phyloP scores from a whole-genome alignment of 2,888 invertebrate genomes.

The Trichogramma evanescens region DNA sequence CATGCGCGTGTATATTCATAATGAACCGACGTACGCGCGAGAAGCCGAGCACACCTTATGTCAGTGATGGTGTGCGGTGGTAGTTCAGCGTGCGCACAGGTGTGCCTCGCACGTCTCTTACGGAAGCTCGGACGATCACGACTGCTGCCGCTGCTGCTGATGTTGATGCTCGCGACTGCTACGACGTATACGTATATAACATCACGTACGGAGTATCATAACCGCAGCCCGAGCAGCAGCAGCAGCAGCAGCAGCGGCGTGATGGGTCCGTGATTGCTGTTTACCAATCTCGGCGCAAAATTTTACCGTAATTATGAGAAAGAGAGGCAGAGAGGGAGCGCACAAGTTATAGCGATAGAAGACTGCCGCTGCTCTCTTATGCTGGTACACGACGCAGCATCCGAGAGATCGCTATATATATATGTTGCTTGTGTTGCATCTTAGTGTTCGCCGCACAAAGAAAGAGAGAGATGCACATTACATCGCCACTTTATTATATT shows the following conservation, averaged over 20 bases:
- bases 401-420: not conserved
- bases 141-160: too few relatives aligned
- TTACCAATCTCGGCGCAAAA: constrained; percentile 20
- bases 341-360: not conserved
- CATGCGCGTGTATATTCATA: too few relatives aligned
- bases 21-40: too few relatives aligned
- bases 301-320: constrained; percentile 16
- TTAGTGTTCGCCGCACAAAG: not conserved
- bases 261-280: constrained; percentile 13
- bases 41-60: too few relatives aligned
- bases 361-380: constrained; percentile 6
- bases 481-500: constrained; percentile 22
- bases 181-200: too few relatives aligned
- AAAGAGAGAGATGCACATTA: not conserved
- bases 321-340: not conserved
- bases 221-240: constrained; percentile 4
- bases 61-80: too few relatives aligned
- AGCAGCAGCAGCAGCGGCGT: not conserved
- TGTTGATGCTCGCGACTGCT: too few relatives aligned
- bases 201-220: not conserved
- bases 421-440: not conserved
- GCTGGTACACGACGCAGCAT: not conserved
- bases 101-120: too few relatives aligned
- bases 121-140: too few relatives aligned
- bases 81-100: too few relatives aligned